Evolutionary conservation across 2,113 vertebrate genomes (phyloP).

Genomic region (Ceyx margarethae): DNA sequence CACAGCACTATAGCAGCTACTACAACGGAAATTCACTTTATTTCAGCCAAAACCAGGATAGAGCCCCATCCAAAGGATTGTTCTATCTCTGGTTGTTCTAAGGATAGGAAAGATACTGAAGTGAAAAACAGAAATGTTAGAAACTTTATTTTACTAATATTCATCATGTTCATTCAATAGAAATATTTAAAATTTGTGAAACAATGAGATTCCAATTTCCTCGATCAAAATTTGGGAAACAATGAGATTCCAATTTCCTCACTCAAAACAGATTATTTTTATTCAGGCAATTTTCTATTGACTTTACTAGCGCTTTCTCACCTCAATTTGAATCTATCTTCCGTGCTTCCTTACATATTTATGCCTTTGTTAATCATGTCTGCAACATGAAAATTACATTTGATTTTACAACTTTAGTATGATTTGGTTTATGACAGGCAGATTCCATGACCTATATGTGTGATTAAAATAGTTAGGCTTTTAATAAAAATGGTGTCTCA

Average conservation of each 20-base stretch:
- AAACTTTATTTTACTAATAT: neutral
- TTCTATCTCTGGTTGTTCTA: neutral
- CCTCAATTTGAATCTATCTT: neutral
- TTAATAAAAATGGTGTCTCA: neutral
- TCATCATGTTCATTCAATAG: neutral
- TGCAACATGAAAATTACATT: neutral
- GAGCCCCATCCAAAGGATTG: neutral
- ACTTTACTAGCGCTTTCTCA: neutral
- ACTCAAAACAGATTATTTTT: neutral
- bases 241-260: neutral
- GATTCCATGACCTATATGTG: neutral
- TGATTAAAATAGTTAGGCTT: neutral
- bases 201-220: neutral
- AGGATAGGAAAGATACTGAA: neutral
- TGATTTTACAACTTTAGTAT: neutral
- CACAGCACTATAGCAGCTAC: neutral
- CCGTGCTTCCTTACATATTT: neutral
- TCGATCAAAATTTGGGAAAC: neutral
- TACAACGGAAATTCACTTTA: neutral
- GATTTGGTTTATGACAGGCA: neutral
- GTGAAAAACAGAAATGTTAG: neutral
- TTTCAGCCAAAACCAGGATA: neutral
- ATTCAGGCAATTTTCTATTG: neutral
- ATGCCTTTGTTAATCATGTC: neutral
- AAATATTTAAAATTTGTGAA: neutral